Evolutionary conservation across 2,888 invertebrate species (phyloP), one percentile per base, ranked within the genome.

Genomic region (Thereva unica): DNA sequence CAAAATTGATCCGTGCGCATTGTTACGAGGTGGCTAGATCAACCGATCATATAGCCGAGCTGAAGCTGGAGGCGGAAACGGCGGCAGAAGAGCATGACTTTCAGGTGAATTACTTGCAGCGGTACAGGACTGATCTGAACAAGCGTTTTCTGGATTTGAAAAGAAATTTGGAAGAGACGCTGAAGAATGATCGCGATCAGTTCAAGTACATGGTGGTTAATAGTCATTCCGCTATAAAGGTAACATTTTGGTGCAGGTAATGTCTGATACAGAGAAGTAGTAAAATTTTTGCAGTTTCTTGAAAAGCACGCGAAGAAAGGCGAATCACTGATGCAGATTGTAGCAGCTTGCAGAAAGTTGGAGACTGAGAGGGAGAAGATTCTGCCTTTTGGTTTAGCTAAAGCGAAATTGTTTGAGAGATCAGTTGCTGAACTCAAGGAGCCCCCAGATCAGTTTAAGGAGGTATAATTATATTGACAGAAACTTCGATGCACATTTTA

Each of bases 281-380:
- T n/a, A 54, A 54, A 40, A 54, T 44, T 40, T 3, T 59, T 53
- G 0, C 71, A 86, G 83, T 78, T 80, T 53, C 79, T 89, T 1
- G 82, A 86, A 73, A 78, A 78, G n/a, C 76, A 85, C 1, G 78
- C 83, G 44, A 80, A 80, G 35, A 88, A 87, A 74, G 84, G 88
- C 4, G 82, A 85, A 68, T 84, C 84, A 23, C 79, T 91, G n/a
- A 74, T 85, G 40, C 85, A 86, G 71, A 76, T 90, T 67, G 81
- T 85, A 0, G 83, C 84, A 44, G 85, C 89, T 61, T 91, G 90
- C 71, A 80, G 84, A 55, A 89, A 88, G 75, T 84, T 87, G 68
- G 90, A 91, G 75, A 86, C 86, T 0, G 82, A 85, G 53, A 81
- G 83, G 0, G 87, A 88, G 72, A 84, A 85, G 72, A 77, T 83